A percentile compares a stretch with the other conserved stretches of the same genome.
phyloP scores from a whole-genome alignment of 2,888 invertebrate species.

The Acleris cristana region DNA sequence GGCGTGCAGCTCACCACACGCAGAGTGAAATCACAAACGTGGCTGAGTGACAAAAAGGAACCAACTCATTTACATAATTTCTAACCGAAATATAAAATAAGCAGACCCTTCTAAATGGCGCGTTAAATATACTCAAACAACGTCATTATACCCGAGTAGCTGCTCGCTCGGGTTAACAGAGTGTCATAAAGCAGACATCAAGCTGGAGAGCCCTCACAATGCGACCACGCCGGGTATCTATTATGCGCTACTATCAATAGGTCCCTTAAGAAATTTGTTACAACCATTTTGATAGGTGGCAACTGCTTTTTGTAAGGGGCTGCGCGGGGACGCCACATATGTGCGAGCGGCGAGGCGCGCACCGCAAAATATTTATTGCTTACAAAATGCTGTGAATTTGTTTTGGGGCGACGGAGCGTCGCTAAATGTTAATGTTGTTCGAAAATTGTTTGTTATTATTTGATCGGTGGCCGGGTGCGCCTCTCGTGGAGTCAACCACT shows the following conservation, averaged over 20 bases:
- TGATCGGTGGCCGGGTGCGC: slow-evolving; percentile 54
- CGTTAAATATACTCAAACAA: slow-evolving; percentile 75
- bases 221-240: slow-evolving; percentile 69
- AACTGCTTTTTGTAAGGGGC: slow-evolving; percentile 52
- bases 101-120: slow-evolving; percentile 74
- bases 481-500: slow-evolving; percentile 45
- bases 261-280: slow-evolving; percentile 76
- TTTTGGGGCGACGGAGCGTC: slow-evolving; percentile 63
- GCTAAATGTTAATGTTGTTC: slow-evolving; percentile 58
- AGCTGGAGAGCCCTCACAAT: slow-evolving; percentile 58
- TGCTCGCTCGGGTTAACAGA: slow-evolving; percentile 54
- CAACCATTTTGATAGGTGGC: slow-evolving; percentile 70
- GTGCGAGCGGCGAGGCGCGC: slow-evolving; percentile 46
- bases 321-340: slow-evolving; percentile 43
- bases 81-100: slow-evolving; percentile 61
- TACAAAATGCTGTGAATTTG: slow-evolving; percentile 57
- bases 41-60: slow-evolving; percentile 44
- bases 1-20: slow-evolving; percentile 17
- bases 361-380: slow-evolving; percentile 58
- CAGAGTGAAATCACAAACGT: slow-evolving; percentile 21
- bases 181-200: slow-evolving; percentile 67
- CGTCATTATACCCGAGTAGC: slow-evolving; percentile 71
- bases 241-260: slow-evolving; percentile 62
- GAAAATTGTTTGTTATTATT: slow-evolving; percentile 60
- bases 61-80: slow-evolving; percentile 69